Evolutionary conservation across 2,797 vertebrate species (phyloP), one percentile per base, ranked within the genome.

Genomic region (Cyclura pinguis): DNA sequence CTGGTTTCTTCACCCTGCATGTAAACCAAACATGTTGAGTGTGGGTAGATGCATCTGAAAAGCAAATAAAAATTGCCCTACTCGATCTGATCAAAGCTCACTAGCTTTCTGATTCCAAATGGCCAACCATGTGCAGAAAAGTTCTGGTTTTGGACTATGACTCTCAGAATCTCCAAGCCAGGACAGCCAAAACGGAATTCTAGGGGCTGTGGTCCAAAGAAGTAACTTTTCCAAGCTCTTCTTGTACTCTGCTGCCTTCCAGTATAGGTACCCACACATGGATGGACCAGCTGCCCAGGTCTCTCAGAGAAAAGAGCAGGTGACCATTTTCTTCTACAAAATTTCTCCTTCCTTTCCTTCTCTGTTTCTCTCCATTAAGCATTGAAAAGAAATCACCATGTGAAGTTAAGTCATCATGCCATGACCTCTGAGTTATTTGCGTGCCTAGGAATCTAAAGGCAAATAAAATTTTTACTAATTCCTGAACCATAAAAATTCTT

Each of bases 401-500:
- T 47, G 42, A 35, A 18, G 1, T 1, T 22, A 85, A 47, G 27
- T 38, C 69, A 0, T 1, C 76, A 80, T 77, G 50, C 29, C 80
- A 57, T 86, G 93, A 96, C 93, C 94, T 91, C 86, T 0, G 0
- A 85, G 73, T 89, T 83, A 80, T 92, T 88, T 88, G 52, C 72
- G 88, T 82, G 72, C 72, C 82, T 91, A 91, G 42, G 12, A 69
- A 93, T 89, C 90, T 92, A 76, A 94, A 69, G 91, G 85, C 95
- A 94, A 94, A 90, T 64, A 91, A 94, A 94, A 72, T 78, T 90
- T 88, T 81, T 87, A 80, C 80, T 93, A 90, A 24, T 95, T 92
- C 78, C 90, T 88, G 81, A 93, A 91, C 94, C 91, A 77, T 91
- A 91, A 93, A 91, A 91, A 91, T 89, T 88, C 95, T 86, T 77